Evolutionary conservation across 2,797 vertebrate genomes (phyloP), one percentile per base, ranked within the genome.

Genomic region (Malurus splendens): DNA sequence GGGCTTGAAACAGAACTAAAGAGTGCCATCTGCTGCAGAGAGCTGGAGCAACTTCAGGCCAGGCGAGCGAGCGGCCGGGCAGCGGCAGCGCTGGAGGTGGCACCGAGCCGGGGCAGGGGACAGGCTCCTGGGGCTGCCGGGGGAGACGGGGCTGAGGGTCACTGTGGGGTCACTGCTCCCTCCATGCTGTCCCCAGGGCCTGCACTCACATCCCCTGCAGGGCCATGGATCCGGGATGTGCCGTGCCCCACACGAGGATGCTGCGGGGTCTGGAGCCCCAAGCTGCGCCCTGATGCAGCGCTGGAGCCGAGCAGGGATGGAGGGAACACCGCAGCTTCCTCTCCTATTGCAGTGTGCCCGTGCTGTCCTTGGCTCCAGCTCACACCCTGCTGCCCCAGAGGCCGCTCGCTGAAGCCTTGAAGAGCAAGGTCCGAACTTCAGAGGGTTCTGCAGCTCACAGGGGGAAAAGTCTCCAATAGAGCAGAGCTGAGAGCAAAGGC

Each of bases 1-100:
- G 87, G 91, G 66, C 93, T 94, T 83, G 92, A 97, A 97, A 97
- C 33, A 92, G 97, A 98, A 98, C 97, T 97, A 97, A 98, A 98
- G 97, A 97, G 96, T 97, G 97, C 97, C 97, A 98, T 97, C 97
- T 98, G 97, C 95, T 98, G 97, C 95, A 67, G 96, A 96, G 92
- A 93, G 88, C 65, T 2, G 87, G 95, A 93, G 87, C 94, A 94
- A 23, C 91, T 75, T 92, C 86, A 65, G 75, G 68, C 76, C n/a
- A 27, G 54, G 84, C 1, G 28, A 90, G 65, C 50, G 93, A 87
- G 66, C 27, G 10, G 24, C 73, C 79, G 80, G 87, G 83, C 95
- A 91, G 72, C 44, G 1, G 75, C 44, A 78, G 47, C 1, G 2
- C 66, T 3, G 33, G 45, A 7, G 28, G 77, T 33, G 92, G 81